phyloP scores from a whole-genome alignment of 1,140 invertebrate genomes.

The Rhysida immarginata region DNA sequence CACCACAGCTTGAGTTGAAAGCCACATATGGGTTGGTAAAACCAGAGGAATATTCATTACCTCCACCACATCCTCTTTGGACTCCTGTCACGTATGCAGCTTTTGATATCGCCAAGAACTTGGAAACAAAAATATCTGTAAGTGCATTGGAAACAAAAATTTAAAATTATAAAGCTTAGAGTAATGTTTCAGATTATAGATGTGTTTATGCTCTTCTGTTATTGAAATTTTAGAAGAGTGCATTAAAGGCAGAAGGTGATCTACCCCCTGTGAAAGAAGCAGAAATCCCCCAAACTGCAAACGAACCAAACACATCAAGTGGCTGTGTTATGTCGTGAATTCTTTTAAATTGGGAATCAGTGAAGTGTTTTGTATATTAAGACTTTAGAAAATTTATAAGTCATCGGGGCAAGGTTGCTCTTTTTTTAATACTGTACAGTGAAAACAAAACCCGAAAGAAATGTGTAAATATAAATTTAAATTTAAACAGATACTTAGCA shows the following conservation, averaged over 20 bases:
- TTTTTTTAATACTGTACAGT: too few relatives aligned
- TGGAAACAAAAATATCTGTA: constrained; percentile 18
- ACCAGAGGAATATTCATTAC: constrained; percentile 43
- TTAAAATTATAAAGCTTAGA: too few relatives aligned
- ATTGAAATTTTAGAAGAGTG: constrained; percentile 23
- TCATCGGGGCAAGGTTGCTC: too few relatives aligned
- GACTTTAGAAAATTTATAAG: too few relatives aligned
- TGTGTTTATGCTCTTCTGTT: too few relatives aligned
- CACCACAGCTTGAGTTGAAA: constrained; percentile 44
- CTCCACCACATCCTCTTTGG: constrained; percentile 40
- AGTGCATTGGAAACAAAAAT: too few relatives aligned
- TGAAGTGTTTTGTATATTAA: too few relatives aligned
- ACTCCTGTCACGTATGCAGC: constrained; percentile 38
- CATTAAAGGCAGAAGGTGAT: constrained; percentile 35
- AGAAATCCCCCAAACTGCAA: constrained; percentile 40
- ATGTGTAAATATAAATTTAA: too few relatives aligned
- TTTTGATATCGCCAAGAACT: constrained; percentile 34
- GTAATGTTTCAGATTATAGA: too few relatives aligned
- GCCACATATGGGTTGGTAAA: constrained; percentile 50
- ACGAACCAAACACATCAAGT: constrained; percentile 46
- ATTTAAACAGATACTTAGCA: too few relatives aligned
- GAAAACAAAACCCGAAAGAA: too few relatives aligned
- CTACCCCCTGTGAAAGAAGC: constrained; percentile 49
- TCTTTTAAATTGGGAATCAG: too few relatives aligned
- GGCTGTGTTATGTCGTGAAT: constrained; percentile 45